Evolutionary conservation across 1,140 invertebrate species (phyloP), one percentile per base, ranked within the genome.

Genomic region (Heterodera schachtii): DNA sequence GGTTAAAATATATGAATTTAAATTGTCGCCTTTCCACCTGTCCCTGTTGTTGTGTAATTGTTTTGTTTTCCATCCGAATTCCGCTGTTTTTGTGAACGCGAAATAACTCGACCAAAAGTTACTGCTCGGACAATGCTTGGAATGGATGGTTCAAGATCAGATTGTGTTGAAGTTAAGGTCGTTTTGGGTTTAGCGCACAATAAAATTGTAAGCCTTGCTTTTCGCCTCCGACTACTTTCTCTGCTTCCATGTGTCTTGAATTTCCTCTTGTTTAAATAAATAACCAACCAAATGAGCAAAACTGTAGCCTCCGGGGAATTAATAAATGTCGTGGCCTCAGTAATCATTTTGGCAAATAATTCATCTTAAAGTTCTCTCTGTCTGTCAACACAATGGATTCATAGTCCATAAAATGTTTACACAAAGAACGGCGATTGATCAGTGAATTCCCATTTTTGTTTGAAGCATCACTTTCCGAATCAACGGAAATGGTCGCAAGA

Each of bases 231-330:
- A 21, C 52, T 70, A 60, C 64, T 67, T 69, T 47, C 70, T 21
- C 21, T 78, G 31, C 44, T 75, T 78, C 76, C 64, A 66, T 21
- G n/a, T 13, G 31, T 60, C 52, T 46, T 78, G 60, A 13, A 70
- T 64, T 78, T 78, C 76, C 70, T 60, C 76, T 46, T 64, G 52
- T 67, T 78, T 78, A 21, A 66, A 78, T 16, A 78, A 67, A 67
- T 78, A 78, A 64, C 66, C 76, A 16, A 78, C 47, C 31, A 78
- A 8, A 78, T 69, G 70, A n/a, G 66, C 76, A 31, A 43, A 78
- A 60, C 76, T 13, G 76, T 78, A 31, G 76, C 47, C 47, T 66
- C 70, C 31, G 76, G 60, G 76, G 76, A 6, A 78, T 47, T 46
- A 69, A 47, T 21, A 78, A 67, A 78, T 78, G 70, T 41, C 76